These are phyloP conservation scores for Leptinotarsa tumamoca DNA, from an alignment of 2,888 invertebrate species.

Conservation along the genomic window DNA sequence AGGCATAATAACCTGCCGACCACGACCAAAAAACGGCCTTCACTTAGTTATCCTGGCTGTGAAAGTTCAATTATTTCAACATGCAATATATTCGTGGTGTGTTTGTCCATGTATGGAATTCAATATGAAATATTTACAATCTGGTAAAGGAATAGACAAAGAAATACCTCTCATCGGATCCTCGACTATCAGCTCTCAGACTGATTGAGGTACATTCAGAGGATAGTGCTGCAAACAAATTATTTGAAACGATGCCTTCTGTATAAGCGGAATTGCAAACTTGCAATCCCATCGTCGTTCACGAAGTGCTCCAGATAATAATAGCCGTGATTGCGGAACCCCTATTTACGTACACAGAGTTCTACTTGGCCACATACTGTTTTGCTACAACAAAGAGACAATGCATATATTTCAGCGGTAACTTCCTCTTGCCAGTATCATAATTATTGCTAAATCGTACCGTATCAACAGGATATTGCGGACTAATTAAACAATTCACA, in stretches of 20 bases:
- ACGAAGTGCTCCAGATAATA: conserved; percentile 7
- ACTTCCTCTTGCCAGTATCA: conserved; percentile 26
- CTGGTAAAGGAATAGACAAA: too few species aligned
- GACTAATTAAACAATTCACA: conserved; percentile 26
- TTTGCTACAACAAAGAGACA: conserved; percentile 22
- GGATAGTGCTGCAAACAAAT: not conserved
- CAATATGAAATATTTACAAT: too few species aligned
- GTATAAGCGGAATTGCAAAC: conserved; percentile 11
- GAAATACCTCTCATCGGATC: not conserved
- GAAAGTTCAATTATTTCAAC: too few species aligned
- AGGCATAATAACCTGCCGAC: too few species aligned
- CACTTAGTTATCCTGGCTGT: too few species aligned
- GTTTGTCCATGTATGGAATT: too few species aligned
- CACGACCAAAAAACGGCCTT: too few species aligned
- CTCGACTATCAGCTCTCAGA: not conserved
- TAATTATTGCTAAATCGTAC: conserved; percentile 26
- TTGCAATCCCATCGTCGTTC: conserved; percentile 8
- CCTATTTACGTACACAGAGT: conserved; percentile 13
- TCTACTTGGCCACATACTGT: conserved; percentile 13
- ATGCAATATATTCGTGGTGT: too few species aligned
- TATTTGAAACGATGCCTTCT: conserved; percentile 1
- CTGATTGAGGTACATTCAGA: not conserved
- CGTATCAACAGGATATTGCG: conserved; percentile 31
- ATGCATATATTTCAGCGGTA: conserved; percentile 16
- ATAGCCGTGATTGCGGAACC: conserved; percentile 9